Conservation (phyloP, 2,113 vertebrate genomes). For the Empidonax alnorum region DNA sequence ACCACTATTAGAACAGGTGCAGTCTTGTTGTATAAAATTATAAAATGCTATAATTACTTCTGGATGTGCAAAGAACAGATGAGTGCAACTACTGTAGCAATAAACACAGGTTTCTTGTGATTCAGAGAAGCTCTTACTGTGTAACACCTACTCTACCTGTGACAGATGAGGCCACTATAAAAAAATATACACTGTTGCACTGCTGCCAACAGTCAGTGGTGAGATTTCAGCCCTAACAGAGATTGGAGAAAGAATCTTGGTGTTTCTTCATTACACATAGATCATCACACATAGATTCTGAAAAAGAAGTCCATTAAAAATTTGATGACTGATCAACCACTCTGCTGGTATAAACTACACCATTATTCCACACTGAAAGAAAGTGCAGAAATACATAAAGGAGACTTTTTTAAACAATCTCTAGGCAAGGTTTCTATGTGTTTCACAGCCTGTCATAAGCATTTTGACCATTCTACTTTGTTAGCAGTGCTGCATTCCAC, state of each 20-base stretch:
- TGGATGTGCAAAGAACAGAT: background rate
- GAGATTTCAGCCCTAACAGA: background rate
- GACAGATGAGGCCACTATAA: background rate
- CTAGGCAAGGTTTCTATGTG: background rate
- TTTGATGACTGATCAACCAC: background rate
- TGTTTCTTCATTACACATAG: background rate
- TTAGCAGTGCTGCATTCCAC: background rate
- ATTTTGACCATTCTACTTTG: background rate
- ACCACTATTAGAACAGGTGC: background rate
- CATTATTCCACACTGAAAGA: background rate
- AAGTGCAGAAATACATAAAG: background rate
- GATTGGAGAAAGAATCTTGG: background rate
- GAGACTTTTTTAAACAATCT: background rate
- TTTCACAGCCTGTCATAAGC: background rate
- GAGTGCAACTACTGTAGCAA: background rate
- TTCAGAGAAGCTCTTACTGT: background rate
- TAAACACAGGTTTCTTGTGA: background rate
- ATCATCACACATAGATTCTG: accelerated
- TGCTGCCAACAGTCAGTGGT: background rate
- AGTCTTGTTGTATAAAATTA: background rate
- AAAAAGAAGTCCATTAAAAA: background rate
- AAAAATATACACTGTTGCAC: background rate
- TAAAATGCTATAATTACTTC: background rate
- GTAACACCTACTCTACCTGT: background rate
- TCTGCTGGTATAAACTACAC: background rate